Conservation (phyloP, 2,797 vertebrate genomes). For the Notoglanidium macrostoma region DNA sequence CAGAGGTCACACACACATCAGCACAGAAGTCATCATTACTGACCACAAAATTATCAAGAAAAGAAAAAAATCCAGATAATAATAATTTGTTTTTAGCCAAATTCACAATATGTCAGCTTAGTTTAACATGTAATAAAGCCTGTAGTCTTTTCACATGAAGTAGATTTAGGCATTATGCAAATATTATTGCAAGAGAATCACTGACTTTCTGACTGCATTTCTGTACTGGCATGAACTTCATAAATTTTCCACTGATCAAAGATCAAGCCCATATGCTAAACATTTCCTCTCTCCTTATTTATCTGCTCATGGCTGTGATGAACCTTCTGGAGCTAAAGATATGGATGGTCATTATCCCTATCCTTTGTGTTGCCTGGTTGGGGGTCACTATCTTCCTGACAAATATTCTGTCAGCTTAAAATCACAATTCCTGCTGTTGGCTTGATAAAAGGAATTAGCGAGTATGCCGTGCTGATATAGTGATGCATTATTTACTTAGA, state of each 20-base stretch:
- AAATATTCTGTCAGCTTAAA: conserved; percentile 23
- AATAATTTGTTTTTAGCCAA: not conserved
- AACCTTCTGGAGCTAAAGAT: conserved; percentile 16
- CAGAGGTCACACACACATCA: not conserved
- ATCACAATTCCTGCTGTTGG: not conserved
- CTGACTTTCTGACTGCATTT: not conserved
- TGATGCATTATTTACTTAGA: conserved; percentile 13
- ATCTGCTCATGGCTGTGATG: not conserved
- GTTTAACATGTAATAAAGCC: not conserved
- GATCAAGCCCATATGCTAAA: not conserved
- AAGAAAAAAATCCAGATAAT: not conserved
- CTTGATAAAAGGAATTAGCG: conserved; percentile 20
- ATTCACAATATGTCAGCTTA: not conserved
- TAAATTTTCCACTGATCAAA: conserved; percentile 22
- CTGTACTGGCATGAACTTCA: conserved; percentile 8
- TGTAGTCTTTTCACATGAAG: conserved; percentile 4
- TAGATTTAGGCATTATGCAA: not conserved
- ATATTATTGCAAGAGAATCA: not conserved
- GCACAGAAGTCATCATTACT: not conserved
- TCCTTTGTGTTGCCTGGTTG: conserved; percentile 4
- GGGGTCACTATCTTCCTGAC: conserved; percentile 18
- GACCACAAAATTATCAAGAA: not conserved
- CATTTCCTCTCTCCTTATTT: conserved; percentile 1
- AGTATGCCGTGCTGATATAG: not conserved
- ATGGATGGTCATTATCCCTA: conserved; percentile 1